Base-by-base conservation (phyloP, 2,888 invertebrate species). In the Netelia inedita region DNA sequence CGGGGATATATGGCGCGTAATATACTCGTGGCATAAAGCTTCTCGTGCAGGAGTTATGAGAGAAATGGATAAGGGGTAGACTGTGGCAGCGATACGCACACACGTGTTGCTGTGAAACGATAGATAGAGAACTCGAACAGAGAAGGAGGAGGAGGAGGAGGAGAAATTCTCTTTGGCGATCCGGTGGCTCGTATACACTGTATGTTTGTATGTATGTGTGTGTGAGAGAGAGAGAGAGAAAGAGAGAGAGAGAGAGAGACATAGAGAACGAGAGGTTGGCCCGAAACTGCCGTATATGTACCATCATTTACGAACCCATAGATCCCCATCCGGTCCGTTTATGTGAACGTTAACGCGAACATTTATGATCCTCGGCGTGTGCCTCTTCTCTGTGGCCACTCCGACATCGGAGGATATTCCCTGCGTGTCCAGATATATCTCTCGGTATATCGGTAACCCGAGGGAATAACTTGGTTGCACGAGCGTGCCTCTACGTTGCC, bases 341-440 rank as follows among this genome's bases (percentile, higher is more conserved):
- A 81, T 81, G 78, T 65, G 81, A 85, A 85, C 81, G 78, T 85
- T 85, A 85, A 85, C 84, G 84, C 69, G 69, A 78, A 85, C 84
- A 85, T 85, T 85, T 85, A 85, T 85, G 84, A 81, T 78, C 69
- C 65, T 41, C 65, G 69, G 74, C 69, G 78, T 78, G 78, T 74
- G 81, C 69, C 63, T n/a, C 28, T 11, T 43, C 21, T 19, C 10
- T 46, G 43, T 28, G 28, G 35, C 53, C 2, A 57, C 57, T 57
- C 69, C 69, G 41, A 57, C 76, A 57, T 69, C n/a, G n/a, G 57
- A 41, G 21, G 68, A 81, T 84, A 71, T 43, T 79, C 5, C 28
- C 61, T 66, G 41, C 21, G 6, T 21, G 53, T 50, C 55, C 43
- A 61, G 43, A 23, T 43, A 46, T 46, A 23, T 59, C 14, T 73